Evolutionary conservation across 1,140 invertebrate species (phyloP).

Genomic region (Bombus superbus): DNA sequence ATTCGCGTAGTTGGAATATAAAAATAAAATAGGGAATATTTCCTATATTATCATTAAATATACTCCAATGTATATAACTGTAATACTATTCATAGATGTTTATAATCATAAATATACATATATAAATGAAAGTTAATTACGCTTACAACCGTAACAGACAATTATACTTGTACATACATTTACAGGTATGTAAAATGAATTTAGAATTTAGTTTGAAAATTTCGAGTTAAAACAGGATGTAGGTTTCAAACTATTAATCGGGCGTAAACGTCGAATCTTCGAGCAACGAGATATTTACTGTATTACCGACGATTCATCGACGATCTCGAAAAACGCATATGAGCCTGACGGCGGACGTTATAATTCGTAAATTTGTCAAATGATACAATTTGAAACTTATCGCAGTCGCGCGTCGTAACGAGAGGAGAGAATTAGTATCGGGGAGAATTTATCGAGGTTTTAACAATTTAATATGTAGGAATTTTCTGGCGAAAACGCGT

Average conservation of each 20-base stretch:
- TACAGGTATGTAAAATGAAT: neutral
- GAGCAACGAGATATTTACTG: neutral
- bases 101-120: neutral
- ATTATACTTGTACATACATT: too few species aligned
- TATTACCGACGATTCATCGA: neutral
- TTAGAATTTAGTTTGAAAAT: neutral
- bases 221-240: neutral
- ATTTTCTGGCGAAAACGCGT: constrained; percentile 10
- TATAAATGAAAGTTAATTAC: neutral
- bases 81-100: neutral
- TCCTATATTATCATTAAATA: neutral
- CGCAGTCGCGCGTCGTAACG: too few species aligned
- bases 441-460: constrained; percentile 31
- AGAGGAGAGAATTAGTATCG: constrained; percentile 13
- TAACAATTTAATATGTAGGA: constrained; percentile 48
- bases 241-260: neutral
- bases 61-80: too few species aligned
- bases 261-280: neutral
- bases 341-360: too few species aligned
- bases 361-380: constrained; percentile 17
- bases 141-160: neutral
- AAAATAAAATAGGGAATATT: neutral
- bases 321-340: neutral
- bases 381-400: constrained; percentile 10
- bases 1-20: neutral